Evolutionary conservation across 2,113 vertebrate species (phyloP).

Genomic region (Serilophus lunatus): DNA sequence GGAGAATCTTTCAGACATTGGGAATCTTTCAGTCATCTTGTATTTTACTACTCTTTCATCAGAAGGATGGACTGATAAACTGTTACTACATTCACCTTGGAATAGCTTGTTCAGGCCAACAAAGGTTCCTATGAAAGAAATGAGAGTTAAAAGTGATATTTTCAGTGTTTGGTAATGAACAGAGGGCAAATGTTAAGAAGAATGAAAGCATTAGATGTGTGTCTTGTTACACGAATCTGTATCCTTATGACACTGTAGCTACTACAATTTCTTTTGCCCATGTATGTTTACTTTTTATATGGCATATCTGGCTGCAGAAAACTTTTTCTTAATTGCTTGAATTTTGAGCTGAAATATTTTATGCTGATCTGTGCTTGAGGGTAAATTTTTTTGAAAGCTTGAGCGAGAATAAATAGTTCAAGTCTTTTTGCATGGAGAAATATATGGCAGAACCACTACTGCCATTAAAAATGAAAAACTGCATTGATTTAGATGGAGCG

Average conservation of each 20-base stretch:
- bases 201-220: neutral
- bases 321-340: neutral
- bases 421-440: neutral
- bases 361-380: neutral
- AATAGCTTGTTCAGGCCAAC: neutral
- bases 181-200: neutral
- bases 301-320: neutral
- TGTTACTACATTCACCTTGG: neutral
- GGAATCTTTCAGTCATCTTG: neutral
- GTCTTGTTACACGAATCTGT: neutral
- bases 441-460: neutral
- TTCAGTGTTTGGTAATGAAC: neutral
- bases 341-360: conserved; percentile 13
- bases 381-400: neutral
- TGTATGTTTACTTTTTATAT: neutral
- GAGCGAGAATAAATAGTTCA: neutral
- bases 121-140: neutral
- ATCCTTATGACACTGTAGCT: neutral
- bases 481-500: neutral
- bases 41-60: neutral
- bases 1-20: neutral
- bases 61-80: neutral
- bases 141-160: neutral
- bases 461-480: neutral
- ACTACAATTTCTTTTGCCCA: neutral